Evolutionary conservation across 2,113 vertebrate genomes (phyloP).

Genomic region (Crypturellus undulatus): DNA sequence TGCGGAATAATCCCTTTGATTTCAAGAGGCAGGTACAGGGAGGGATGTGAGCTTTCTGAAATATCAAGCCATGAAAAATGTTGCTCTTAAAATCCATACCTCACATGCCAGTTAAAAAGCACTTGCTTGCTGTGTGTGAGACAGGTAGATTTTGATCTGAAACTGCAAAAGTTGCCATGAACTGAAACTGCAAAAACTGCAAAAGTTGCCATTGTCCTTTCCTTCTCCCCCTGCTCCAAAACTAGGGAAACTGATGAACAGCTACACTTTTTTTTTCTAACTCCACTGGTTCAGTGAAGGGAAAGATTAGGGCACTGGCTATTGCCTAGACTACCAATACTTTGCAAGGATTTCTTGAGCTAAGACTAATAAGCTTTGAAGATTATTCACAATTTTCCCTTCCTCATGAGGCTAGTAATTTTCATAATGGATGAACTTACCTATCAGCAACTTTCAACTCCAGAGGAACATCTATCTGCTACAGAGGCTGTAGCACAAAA

Average conservation of each 20-base stretch:
- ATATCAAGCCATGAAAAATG: not conserved
- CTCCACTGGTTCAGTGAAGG: not conserved
- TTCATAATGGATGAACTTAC: not conserved
- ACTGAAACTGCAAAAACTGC: no score
- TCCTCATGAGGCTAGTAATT: not conserved
- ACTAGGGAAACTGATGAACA: not conserved
- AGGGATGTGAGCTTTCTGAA: not conserved
- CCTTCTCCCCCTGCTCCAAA: not conserved
- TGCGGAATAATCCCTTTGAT: not conserved
- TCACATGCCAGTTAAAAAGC: not conserved
- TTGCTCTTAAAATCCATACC: not conserved
- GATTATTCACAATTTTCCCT: not conserved
- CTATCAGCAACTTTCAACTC: not conserved
- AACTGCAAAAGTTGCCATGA: not conserved
- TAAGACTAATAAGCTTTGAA: not conserved
- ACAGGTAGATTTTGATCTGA: not conserved
- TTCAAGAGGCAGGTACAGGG: not conserved
- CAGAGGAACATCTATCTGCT: not conserved
- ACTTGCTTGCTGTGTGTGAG: not conserved
- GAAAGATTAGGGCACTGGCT: not conserved
- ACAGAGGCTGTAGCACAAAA: not conserved
- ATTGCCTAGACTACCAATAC: not conserved
- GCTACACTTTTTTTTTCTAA: not conserved
- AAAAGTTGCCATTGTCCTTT: not conserved
- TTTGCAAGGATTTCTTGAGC: not conserved